Base-by-base conservation (phyloP, 2,888 invertebrate species). In the Petrophora chlorosata region DNA sequence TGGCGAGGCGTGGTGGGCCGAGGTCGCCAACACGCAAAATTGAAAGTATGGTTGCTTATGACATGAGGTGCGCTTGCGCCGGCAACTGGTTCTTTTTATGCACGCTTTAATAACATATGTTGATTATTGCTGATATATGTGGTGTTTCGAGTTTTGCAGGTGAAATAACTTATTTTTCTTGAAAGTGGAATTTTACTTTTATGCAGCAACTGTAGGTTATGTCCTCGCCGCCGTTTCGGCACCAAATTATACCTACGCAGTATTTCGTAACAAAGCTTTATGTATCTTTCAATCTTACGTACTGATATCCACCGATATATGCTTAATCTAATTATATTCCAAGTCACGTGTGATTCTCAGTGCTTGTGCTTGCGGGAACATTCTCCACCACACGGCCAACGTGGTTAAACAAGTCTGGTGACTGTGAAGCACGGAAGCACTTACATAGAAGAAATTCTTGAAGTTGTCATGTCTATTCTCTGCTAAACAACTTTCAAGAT, bases 1-100 rank as follows among this genome's bases (percentile, higher is more conserved):
- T 70, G 84, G 77, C 63, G 65, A 76, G 78, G 78, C 77, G 77
- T 69, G 78, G 78, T 65, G 59, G 61, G 71, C 57, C 83, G 83
- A 85, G 85, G 85, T 73, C 88, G 76, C 44, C 85, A 57, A 68
- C 70, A 76, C 64, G 63, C 66, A 66, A 78, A 82, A 83, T 83
- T 72, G 85, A 87, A 89, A 87, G 85, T 81, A 65, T 61, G 38
- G 62, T 67, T 70, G 63, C 66, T 59, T 62, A 54, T 61, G 54
- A 61, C n/a, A n/a, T n/a, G n/a, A 39, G 23, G 9, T 29, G 46
- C 46, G 36, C 29, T 61, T 56, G 65, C 63, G 56, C 44, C 56
- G 54, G 52, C 49, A 36, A 52, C 40, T 53, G 53, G 52, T 51
- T 54, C 47, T 57, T 56, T 56, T 55, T 50, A 43, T 48, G 43